Evolutionary conservation across 2,888 invertebrate genomes (phyloP).

Genomic region (Sphaeridia pumilis): DNA sequence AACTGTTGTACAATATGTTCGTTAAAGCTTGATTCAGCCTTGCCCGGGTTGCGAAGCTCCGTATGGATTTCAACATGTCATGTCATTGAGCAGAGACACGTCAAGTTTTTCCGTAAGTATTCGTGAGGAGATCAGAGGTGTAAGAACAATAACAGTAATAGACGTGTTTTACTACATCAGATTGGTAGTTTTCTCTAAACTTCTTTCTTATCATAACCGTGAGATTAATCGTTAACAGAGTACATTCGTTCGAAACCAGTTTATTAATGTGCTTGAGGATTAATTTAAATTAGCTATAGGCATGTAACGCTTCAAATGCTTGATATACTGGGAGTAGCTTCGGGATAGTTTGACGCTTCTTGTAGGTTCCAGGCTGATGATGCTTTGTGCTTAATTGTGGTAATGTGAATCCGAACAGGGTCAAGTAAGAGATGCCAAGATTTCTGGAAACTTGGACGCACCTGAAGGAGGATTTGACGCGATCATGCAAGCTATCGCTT

Average conservation of each 20-base stretch:
- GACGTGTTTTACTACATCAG: too few relatives aligned
- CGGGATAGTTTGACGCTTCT: not conserved
- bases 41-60: conserved; percentile 78
- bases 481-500: conserved; percentile 47
- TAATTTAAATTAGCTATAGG: too few relatives aligned
- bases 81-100: conserved; percentile 76
- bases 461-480: conserved; percentile 51
- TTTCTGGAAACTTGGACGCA: conserved; percentile 49
- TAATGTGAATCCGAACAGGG: not conserved
- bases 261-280: too few relatives aligned
- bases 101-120: conserved; percentile 70
- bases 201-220: not conserved
- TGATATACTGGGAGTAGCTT: not conserved
- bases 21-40: conserved; percentile 55
- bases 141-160: not conserved
- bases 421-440: conserved; percentile 34
- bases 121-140: not conserved
- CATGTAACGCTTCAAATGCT: not conserved
- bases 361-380: not conserved
- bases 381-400: not conserved
- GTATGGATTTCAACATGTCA: conserved; percentile 90
- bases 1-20: conserved; percentile 6
- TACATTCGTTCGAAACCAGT: not conserved
- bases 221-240: not conserved
- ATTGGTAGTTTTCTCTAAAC: too few relatives aligned